Conservation (phyloP, 2,113 vertebrate genomes). For the Microcebus tavaratra region DNA sequence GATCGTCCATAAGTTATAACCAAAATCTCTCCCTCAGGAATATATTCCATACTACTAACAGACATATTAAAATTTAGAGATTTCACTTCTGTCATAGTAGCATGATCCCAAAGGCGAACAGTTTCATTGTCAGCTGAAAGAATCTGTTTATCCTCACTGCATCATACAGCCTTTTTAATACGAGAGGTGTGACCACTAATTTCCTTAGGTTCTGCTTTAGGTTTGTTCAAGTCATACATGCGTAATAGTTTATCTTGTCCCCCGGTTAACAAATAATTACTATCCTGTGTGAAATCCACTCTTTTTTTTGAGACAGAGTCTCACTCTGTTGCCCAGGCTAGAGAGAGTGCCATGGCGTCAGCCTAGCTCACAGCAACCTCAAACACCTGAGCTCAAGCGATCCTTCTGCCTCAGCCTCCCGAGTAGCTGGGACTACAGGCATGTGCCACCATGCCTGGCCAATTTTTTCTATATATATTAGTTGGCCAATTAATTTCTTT, state of each 20-base stretch:
- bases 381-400: too few relatives aligned
- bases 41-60: constrained; percentile 73
- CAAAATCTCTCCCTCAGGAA: too few relatives aligned
- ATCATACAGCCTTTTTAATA: constrained; percentile 98
- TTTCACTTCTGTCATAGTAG: constrained; percentile 92
- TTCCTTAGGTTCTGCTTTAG: constrained; percentile 94
- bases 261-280: constrained; percentile 93
- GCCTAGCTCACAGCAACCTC: too few relatives aligned
- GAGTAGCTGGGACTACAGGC: too few relatives aligned
- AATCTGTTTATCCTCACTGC: constrained; percentile 93
- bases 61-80: constrained; percentile 92
- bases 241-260: constrained; percentile 98
- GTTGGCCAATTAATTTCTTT: too few relatives aligned
- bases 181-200: constrained; percentile 95
- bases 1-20: too few relatives aligned
- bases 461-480: too few relatives aligned
- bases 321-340: too few relatives aligned
- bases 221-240: constrained; percentile 95
- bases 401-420: too few relatives aligned
- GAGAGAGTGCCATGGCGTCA: too few relatives aligned
- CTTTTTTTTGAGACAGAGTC: too few relatives aligned
- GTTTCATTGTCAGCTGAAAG: constrained; percentile 98
- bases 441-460: too few relatives aligned
- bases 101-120: constrained; percentile 96
- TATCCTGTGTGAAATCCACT: constrained; percentile 97